These are phyloP conservation scores for Empidonax alnorum DNA, from an alignment of 2,113 vertebrate genomes.

Conservation along the genomic window DNA sequence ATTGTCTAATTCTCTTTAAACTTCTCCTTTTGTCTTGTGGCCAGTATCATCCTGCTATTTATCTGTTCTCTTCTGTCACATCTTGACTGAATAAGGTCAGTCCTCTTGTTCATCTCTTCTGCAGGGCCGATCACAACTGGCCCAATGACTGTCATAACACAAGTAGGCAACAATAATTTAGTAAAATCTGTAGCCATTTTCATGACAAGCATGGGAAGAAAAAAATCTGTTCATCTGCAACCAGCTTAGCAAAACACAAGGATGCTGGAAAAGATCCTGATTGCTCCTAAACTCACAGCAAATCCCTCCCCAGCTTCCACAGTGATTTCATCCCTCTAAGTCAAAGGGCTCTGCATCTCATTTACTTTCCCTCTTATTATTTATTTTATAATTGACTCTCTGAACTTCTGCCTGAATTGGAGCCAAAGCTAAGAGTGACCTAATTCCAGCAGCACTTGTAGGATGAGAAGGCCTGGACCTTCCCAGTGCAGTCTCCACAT, in stretches of 20 bases:
- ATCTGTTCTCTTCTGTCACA: neutral
- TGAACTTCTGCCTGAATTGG: conserved; percentile 33
- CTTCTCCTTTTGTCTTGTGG: neutral
- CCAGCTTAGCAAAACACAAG: accelerated
- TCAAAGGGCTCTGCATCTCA: conserved; percentile 25
- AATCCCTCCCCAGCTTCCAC: neutral
- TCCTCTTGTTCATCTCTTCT: neutral
- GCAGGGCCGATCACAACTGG: neutral
- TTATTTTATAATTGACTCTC: conserved; percentile 43
- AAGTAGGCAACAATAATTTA: accelerated
- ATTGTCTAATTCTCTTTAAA: neutral
- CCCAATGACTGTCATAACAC: neutral
- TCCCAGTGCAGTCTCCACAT: neutral
- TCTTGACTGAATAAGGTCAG: neutral
- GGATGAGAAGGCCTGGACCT: neutral
- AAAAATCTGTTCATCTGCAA: neutral
- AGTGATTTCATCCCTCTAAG: neutral
- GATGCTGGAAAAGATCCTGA: neutral
- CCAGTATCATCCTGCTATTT: neutral
- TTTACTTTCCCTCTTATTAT: conserved; percentile 32
- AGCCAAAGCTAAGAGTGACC: conserved; percentile 5
- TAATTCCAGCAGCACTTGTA: conserved; percentile 34
- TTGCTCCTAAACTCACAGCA: neutral
- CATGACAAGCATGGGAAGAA: neutral
- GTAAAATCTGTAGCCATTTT: neutral